Percentiles rank a stretch among this genome's conserved stretches.
These are phyloP conservation scores for Alviniconcha strummeri DNA, from an alignment of 2,888 invertebrate species.

Conservation along the genomic window DNA sequence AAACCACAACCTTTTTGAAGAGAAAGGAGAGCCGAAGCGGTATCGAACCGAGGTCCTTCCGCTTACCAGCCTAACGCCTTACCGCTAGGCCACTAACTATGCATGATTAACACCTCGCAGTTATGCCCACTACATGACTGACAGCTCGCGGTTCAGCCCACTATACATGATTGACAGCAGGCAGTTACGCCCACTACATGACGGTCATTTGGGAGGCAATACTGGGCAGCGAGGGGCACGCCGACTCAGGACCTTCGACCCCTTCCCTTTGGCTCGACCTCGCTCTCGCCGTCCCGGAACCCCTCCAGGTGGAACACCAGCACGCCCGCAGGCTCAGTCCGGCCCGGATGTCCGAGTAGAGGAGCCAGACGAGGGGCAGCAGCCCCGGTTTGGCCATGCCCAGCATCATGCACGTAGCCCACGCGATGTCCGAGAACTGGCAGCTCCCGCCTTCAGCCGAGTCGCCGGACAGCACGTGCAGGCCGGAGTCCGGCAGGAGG, in stretches of 20 bases:
- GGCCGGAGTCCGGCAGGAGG: background rate
- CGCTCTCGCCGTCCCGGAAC: background rate
- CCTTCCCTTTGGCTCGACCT: background rate
- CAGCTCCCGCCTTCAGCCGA: conserved; percentile 13
- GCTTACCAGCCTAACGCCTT: no score
- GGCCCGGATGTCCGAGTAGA: conserved; percentile 39
- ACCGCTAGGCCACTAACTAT: no score
- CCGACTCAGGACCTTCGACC: background rate
- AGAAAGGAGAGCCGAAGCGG: no score
- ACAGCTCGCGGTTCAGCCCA: no score
- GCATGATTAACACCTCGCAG: no score
- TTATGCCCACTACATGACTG: no score
- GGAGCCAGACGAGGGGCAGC: conserved; percentile 40
- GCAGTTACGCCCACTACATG: background rate
- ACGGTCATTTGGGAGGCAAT: conserved; percentile 24
- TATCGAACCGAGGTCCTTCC: no score
- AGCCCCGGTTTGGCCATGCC: conserved; percentile 42
- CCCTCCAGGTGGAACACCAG: conserved; percentile 17
- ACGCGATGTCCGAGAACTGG: conserved; percentile 35
- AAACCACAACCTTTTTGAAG: no score
- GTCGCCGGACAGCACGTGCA: background rate
- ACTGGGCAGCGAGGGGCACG: background rate
- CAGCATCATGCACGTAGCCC: conserved; percentile 37
- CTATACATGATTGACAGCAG: no score
- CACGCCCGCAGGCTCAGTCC: conserved; percentile 29